phyloP scores from a whole-genome alignment of 1,140 invertebrate genomes.

The Aphis craccivora region DNA sequence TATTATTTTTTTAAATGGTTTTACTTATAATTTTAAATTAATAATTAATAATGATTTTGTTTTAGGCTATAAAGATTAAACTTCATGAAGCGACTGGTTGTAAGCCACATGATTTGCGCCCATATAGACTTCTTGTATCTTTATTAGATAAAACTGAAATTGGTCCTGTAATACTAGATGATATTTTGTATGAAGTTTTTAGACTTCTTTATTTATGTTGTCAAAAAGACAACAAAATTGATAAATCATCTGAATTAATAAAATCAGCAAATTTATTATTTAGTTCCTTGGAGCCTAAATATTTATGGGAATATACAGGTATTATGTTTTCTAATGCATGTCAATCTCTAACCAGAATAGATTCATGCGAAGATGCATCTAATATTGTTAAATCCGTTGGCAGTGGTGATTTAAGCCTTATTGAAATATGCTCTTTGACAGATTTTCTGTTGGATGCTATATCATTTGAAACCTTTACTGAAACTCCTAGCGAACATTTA shows the following conservation, averaged over 20 bases:
- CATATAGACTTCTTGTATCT: conserved; percentile 86
- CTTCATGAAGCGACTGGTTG: conserved; percentile 70
- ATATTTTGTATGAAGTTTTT: conserved; percentile 86
- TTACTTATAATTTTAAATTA: background rate
- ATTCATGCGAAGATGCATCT: conserved; percentile 61
- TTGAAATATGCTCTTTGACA: conserved; percentile 76
- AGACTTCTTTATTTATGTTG: conserved; percentile 62
- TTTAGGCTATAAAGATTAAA: conserved; percentile 70
- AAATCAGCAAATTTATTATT: conserved; percentile 89
- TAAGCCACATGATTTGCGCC: conserved; percentile 74
- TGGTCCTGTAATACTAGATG: conserved; percentile 83
- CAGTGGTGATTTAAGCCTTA: conserved; percentile 69
- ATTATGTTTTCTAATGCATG: conserved; percentile 75
- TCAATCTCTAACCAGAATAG: conserved; percentile 57
- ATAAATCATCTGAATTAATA: conserved; percentile 68
- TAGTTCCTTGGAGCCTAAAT: conserved; percentile 82
- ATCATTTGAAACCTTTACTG: conserved; percentile 79
- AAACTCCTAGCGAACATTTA: conserved; percentile 81
- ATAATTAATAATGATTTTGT: conserved; percentile 40
- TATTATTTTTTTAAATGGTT: conserved; percentile 54
- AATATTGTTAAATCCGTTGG: conserved; percentile 68
- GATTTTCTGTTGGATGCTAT: conserved; percentile 83
- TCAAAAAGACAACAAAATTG: conserved; percentile 58
- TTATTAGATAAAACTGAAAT: conserved; percentile 90
- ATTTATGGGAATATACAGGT: conserved; percentile 86